A percentile compares a stretch with the other conserved stretches of the same genome.
phyloP scores from a whole-genome alignment of 1,140 invertebrate species.

The Drosophila suzukii region DNA sequence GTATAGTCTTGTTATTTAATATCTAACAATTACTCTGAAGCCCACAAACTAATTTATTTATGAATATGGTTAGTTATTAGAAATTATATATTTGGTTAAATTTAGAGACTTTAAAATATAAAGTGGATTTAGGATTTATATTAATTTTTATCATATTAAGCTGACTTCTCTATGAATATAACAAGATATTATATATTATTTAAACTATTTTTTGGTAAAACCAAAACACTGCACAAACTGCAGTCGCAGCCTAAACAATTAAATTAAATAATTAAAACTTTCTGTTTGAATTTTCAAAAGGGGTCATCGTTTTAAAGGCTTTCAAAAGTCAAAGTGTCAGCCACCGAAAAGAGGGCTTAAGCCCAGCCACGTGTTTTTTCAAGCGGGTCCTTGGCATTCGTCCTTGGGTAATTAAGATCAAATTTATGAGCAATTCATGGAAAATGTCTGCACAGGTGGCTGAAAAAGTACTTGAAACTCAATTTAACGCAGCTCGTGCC shows the following conservation, averaged over 20 bases:
- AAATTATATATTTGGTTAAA: no score
- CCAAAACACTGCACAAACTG: no score
- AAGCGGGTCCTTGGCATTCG: constrained; percentile 1
- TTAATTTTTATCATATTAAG: no score
- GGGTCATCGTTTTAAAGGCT: constrained; percentile 19
- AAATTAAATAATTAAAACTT: neutral
- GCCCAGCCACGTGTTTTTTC: constrained; percentile 6
- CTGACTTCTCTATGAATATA: no score
- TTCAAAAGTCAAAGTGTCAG: constrained; percentile 27
- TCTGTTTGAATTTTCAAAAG: neutral
- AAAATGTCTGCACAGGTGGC: constrained; percentile 66
- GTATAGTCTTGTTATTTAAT: no score
- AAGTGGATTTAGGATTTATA: no score
- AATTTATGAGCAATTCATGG: constrained; percentile 70
- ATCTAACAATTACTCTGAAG: neutral
- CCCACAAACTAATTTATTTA: no score
- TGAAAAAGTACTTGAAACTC: constrained; percentile 49
- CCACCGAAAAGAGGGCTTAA: constrained; percentile 11
- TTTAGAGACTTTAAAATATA: no score
- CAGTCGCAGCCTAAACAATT: no score
- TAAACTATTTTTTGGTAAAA: no score
- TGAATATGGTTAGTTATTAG: no score
- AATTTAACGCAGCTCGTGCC: constrained; percentile 48
- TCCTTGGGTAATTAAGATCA: constrained; percentile 67
- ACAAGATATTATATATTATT: no score